Conservation (phyloP, 1,140 invertebrate species). For the Drosophila pandora region DNA sequence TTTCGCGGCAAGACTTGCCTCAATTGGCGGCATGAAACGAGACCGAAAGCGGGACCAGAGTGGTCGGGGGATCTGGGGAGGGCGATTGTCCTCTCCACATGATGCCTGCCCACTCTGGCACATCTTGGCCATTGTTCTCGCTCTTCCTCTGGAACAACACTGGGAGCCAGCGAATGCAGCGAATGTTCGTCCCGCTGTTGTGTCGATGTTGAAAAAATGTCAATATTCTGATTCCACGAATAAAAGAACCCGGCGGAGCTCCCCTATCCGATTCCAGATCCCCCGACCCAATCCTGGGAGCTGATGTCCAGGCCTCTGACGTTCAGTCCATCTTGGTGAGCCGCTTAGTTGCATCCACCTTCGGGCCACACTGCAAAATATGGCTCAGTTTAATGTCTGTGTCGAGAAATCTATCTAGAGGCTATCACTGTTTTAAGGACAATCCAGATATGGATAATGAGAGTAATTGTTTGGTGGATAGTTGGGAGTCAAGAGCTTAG, state of each 20-base stretch:
- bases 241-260: constrained; percentile 46
- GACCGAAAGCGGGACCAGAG: constrained; percentile 48
- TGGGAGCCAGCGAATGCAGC: constrained; percentile 61
- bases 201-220: constrained; percentile 66
- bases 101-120: constrained; percentile 79
- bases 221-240: constrained; percentile 82
- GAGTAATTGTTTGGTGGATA: not conserved
- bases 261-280: constrained; percentile 23
- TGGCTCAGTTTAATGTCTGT: too few species aligned
- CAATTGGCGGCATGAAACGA: constrained; percentile 76
- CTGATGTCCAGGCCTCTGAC: constrained; percentile 49
- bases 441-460: too few species aligned
- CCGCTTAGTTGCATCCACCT: constrained; percentile 50
- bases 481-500: not conserved
- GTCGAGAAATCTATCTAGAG: too few species aligned
- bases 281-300: constrained; percentile 22
- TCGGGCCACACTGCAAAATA: constrained; percentile 12
- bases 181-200: constrained; percentile 55
- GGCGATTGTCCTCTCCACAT: constrained; percentile 56
- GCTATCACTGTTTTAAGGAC: too few species aligned
- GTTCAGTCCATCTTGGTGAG: constrained; percentile 54
- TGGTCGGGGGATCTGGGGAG: constrained; percentile 8
- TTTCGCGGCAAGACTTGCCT: constrained; percentile 48
- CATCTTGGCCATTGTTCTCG: constrained; percentile 51
- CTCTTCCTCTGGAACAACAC: constrained; percentile 26